These are phyloP conservation scores for Cybosia mesomella DNA, from an alignment of 2,888 invertebrate genomes.

Conservation along the genomic window DNA sequence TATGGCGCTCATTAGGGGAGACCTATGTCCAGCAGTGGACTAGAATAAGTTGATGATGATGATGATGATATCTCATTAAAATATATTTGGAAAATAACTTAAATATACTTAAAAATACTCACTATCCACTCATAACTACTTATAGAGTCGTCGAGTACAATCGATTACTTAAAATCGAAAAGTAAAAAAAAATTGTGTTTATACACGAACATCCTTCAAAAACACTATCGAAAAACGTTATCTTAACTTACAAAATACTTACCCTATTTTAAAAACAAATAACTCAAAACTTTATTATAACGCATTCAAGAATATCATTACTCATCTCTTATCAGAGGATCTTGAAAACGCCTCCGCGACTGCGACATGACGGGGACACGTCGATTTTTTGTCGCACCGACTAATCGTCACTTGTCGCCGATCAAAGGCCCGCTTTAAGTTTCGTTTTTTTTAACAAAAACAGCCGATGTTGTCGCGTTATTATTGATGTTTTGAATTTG, in stretches of 20 bases:
- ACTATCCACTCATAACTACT: background rate
- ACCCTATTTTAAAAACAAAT: conserved; percentile 38
- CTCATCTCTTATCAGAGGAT: conserved; percentile 73
- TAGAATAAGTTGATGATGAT: no score
- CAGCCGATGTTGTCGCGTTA: conserved; percentile 62
- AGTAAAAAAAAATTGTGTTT: conserved; percentile 3
- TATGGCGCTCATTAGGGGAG: no score
- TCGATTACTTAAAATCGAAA: conserved; percentile 5
- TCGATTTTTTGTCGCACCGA: conserved; percentile 71
- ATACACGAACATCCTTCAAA: conserved; percentile 5
- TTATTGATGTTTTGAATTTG: conserved; percentile 64
- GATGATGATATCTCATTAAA: background rate
- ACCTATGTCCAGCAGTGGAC: no score
- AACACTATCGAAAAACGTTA: conserved; percentile 17
- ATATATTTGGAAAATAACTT: background rate
- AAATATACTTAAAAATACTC: background rate
- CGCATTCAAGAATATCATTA: conserved; percentile 69
- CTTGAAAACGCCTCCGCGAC: conserved; percentile 65
- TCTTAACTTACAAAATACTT: conserved; percentile 20
- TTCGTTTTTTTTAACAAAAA: conserved; percentile 53
- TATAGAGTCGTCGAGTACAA: background rate
- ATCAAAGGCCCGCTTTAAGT: conserved; percentile 63
- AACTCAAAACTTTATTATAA: conserved; percentile 46
- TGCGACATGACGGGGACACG: conserved; percentile 77
- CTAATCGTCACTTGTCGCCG: conserved; percentile 77